phyloP scores from a whole-genome alignment of 2,113 vertebrate genomes.

The Mormyrus iriodes region DNA sequence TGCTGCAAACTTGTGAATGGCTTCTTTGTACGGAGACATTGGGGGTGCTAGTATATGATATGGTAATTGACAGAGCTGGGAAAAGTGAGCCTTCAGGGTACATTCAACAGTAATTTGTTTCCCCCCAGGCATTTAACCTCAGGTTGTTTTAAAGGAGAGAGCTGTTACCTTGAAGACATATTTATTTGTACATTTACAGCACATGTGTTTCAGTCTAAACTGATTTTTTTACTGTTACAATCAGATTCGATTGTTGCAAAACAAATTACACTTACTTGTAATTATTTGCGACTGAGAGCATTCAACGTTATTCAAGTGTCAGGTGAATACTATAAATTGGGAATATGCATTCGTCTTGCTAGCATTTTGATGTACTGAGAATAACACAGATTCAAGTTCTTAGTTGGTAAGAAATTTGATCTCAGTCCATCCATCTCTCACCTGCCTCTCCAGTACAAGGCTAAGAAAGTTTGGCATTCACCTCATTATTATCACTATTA shows the following conservation, averaged over 20 bases:
- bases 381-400: background rate
- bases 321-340: background rate
- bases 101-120: background rate
- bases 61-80: conserved; percentile 14
- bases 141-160: background rate
- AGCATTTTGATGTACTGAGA: background rate
- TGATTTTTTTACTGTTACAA: background rate
- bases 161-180: background rate
- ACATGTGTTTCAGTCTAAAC: background rate
- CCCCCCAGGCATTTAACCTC: background rate
- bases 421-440: background rate
- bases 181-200: background rate
- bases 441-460: background rate
- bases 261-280: background rate
- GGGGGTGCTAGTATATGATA: conserved; percentile 1
- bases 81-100: conserved; percentile 1
- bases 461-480: background rate
- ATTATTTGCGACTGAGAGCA: background rate
- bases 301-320: background rate
- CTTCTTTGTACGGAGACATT: conserved; percentile 9
- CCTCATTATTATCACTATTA: background rate
- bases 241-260: background rate
- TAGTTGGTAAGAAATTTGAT: background rate
- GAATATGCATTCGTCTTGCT: background rate
- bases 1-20: conserved; percentile 12